Conservation (phyloP, 2,797 vertebrate genomes). For the Anableps anableps region DNA sequence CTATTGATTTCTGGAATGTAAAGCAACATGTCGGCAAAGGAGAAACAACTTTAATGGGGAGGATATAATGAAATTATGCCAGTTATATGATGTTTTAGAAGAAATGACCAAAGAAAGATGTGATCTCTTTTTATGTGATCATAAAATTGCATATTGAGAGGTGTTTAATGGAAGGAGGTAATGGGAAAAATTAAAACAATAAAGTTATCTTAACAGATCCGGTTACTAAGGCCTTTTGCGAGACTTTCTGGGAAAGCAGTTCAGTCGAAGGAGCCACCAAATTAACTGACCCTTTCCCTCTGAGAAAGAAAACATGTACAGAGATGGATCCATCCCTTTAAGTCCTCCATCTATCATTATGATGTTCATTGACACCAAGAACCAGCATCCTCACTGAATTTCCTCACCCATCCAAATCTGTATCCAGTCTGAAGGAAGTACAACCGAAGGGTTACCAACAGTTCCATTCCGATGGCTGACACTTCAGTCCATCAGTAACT, state of each 20-base stretch:
- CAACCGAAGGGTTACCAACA: constrained; percentile 27
- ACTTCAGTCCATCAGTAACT: constrained; percentile 38
- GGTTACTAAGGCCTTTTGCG: constrained; percentile 56
- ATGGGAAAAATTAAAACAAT: constrained; percentile 28
- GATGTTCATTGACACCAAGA: constrained; percentile 10
- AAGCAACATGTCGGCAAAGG: constrained; percentile 24
- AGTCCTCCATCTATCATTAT: constrained; percentile 7
- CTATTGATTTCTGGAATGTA: constrained; percentile 46
- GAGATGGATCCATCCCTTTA: constrained; percentile 27
- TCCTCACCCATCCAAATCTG: constrained; percentile 16
- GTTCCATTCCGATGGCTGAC: constrained; percentile 42
- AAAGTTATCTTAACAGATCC: constrained; percentile 22
- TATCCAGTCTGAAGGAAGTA: constrained; percentile 37
- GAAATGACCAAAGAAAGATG: constrained; percentile 20
- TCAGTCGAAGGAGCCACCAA: constrained; percentile 31
- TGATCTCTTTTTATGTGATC: constrained; percentile 34
- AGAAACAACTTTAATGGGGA: constrained; percentile 19
- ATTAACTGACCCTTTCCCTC: constrained; percentile 37
- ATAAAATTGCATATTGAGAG: constrained; percentile 72
- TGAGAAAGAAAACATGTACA: constrained; percentile 3
- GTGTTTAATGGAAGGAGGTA: constrained; percentile 20
- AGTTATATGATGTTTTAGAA: constrained; percentile 4
- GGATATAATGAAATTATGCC: constrained; percentile 10
- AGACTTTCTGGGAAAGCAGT: constrained; percentile 26
- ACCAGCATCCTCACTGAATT: constrained; percentile 12